Conservation (phyloP, 2,113 vertebrate genomes). For the Poicephalus gulielmi region DNA sequence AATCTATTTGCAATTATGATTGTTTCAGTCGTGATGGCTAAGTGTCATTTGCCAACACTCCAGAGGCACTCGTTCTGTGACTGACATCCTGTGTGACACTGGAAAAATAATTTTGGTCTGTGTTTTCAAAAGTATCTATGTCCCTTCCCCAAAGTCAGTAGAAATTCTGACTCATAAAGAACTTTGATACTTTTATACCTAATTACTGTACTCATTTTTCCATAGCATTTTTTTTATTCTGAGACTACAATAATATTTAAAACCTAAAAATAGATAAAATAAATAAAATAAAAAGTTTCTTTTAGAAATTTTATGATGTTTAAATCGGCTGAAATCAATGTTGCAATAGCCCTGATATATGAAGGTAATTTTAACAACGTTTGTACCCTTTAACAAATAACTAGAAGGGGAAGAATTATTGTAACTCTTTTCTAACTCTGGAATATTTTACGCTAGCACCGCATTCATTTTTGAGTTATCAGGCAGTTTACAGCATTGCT, state of each 20-base stretch:
- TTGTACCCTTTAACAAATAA: neutral
- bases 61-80: neutral
- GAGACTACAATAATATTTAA: neutral
- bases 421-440: neutral
- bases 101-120: neutral
- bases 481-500: neutral
- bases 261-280: neutral
- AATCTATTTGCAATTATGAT: neutral
- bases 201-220: neutral
- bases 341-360: neutral
- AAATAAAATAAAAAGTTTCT: neutral
- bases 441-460: neutral
- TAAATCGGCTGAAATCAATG: neutral
- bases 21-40: neutral
- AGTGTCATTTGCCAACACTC: fast-evolving
- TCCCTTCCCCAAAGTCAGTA: neutral
- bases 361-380: neutral
- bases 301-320: neutral
- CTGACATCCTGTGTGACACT: neutral
- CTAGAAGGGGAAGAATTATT: neutral
- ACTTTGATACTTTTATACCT: neutral
- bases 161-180: neutral
- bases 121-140: neutral
- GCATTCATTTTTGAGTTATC: neutral
- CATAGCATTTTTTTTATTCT: neutral